phyloP scores from a whole-genome alignment of 2,888 invertebrate species.

The Anticlea derivata region DNA sequence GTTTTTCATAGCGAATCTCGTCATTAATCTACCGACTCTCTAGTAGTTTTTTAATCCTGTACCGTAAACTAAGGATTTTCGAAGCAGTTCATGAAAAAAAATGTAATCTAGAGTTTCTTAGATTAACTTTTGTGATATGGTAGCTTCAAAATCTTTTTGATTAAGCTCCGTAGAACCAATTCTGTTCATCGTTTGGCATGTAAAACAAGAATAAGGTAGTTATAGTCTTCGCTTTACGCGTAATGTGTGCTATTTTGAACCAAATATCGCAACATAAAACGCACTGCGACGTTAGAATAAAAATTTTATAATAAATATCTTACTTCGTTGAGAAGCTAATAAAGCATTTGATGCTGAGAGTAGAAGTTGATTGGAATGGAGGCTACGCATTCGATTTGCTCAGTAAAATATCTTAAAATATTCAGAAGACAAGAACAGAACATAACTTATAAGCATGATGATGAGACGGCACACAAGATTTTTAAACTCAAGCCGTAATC shows the following conservation, averaged over 20 bases:
- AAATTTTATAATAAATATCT: constrained; percentile 6
- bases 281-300: constrained; percentile 24
- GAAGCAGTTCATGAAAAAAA: neutral
- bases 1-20: neutral
- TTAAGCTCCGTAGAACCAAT: constrained; percentile 20
- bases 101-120: too few species aligned
- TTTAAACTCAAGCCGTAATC: too few species aligned
- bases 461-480: too few species aligned
- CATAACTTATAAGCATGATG: too few species aligned
- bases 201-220: constrained; percentile 1
- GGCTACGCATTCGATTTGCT: constrained; percentile 47
- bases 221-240: constrained; percentile 48
- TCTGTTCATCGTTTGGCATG: constrained; percentile 3
- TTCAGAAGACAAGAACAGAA: neutral
- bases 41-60: constrained; percentile 11
- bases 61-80: neutral
- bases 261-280: constrained; percentile 48
- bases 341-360: constrained; percentile 42
- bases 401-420: constrained; percentile 36
- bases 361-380: constrained; percentile 32
- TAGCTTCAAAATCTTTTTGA: constrained; percentile 4
- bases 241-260: constrained; percentile 54
- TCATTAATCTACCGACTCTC: neutral
- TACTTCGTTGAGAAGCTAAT: constrained; percentile 3
- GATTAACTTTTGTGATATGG: neutral